Conservation (phyloP, 2,888 invertebrate species). For the Tetranychus piercei region DNA sequence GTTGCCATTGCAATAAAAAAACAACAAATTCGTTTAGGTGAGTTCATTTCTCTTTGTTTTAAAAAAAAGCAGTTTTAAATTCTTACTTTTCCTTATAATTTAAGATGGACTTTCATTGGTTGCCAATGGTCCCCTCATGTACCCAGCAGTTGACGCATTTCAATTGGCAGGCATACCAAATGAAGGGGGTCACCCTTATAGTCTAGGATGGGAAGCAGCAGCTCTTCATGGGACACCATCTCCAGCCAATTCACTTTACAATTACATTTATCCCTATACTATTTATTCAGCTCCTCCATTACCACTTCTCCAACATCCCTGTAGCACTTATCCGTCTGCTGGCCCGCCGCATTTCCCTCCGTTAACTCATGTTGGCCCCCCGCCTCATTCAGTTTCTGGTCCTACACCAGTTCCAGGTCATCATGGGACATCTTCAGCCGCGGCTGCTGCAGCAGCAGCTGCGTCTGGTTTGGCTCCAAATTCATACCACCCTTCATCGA, state of each 20-base stretch:
- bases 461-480: neutral
- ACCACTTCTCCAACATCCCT: neutral
- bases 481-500: neutral
- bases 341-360: neutral
- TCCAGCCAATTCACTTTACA: neutral
- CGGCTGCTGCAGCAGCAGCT: neutral
- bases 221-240: neutral
- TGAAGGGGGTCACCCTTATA: neutral
- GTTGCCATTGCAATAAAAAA: conserved; percentile 72
- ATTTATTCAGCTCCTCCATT: neutral
- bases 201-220: neutral
- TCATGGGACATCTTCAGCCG: neutral
- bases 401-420: neutral
- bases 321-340: neutral
- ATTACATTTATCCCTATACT: neutral
- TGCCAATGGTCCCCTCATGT: neutral
- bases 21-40: conserved; percentile 34
- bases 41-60: neutral
- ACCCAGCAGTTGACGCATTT: neutral
- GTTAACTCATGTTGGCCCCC: neutral
- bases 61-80: neutral
- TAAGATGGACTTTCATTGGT: neutral
- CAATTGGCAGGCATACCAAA: neutral
- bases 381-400: neutral
- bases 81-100: neutral